Base-by-base conservation (phyloP, 2,797 vertebrate species). In the Podarcis siculus region DNA sequence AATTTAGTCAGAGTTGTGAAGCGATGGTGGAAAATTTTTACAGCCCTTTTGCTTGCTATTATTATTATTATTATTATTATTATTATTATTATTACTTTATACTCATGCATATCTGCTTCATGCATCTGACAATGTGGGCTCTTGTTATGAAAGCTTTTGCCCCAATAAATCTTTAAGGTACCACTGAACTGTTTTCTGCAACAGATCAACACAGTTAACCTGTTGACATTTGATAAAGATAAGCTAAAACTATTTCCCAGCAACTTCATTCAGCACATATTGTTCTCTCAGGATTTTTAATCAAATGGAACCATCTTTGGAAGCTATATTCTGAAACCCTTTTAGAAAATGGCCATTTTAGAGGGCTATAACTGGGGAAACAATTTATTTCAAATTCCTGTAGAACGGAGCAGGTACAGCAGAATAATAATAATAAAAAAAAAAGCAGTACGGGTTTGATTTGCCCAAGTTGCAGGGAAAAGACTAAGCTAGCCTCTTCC, bases 161-260 rank as follows among this genome's bases (percentile, higher is more conserved):
- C 13, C 19, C 42, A 73, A 66, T 80, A 85, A 85, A 85, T 84
- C 49, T 84, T 89, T 64, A 85, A 73, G 76, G 39, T 79, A 45
- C 37, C 37, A 13, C 9, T 73, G 69, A 39, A 37, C 15, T 21
- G 17, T 27, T 72, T 45, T 15, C 58, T 66, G 76, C 76, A 79
- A 37, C 55, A 61, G 67, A 61, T 64, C 32, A 79, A 73, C 35
- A 73, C 49, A 49, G 30, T 30, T 79, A 71, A 37, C 45, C 39
- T 27, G 37, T 23, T 71, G 35, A 19, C 49, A 61, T 83, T 45
- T 45, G 49, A 37, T 49, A 35, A 88, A 77, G 3, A 8, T 37
- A 67, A 79, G 32, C 15, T n/a, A 67, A 15, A n/a, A 69, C 32
- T 78, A 30, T 71, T 80, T 17, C 35, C 67, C 61, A 4, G 5